Evolutionary conservation across 1,140 invertebrate species (phyloP), one percentile per base, ranked within the genome.

Genomic region (Drosophila tropicalis): DNA sequence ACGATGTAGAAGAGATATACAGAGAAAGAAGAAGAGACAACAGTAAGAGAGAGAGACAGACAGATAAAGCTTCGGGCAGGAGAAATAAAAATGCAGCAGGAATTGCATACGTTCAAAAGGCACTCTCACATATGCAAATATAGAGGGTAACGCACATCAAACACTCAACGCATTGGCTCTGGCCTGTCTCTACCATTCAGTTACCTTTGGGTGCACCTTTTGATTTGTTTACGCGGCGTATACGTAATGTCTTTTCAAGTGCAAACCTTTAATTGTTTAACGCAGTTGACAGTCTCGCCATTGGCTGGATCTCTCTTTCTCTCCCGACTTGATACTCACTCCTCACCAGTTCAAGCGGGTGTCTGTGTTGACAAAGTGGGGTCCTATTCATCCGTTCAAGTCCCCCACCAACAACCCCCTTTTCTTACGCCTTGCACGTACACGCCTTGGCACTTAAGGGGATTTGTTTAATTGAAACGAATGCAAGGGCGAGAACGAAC

Each of bases 391-490:
- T 51, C 51, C 36, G 36, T 51, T 44, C 25, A 34, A 29, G 9
- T 2, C 15, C 29, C 68, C 47, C 41, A 10, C 17, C 55, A 2
- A 17, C 40, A 36, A 36, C 17, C 29, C 58, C 22, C 13, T 41
- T 41, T 19, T 40, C 63, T 13, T n/a, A 32, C 36, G 41, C 32
- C 54, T 51, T 67, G 66, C 83, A 87, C 83, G 84, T 87, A 87
- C 79, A 89, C 76, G 79, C 68, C 74, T 80, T 90, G 86, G 75
- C 86, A 90, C 86, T 90, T 90, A 82, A 85, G 86, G 86, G 86
- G 81, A 90, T 90, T 90, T 90, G 86, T 89, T 90, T 90, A 90
- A 90, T 90, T 90, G 86, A 90, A 86, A 90, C 79, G 86, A 90
- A 90, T 86, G 76, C 72, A 72, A 62, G 72, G 67, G 75, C 67